phyloP scores from a whole-genome alignment of 2,113 vertebrate species.

The Holacanthus passer region DNA sequence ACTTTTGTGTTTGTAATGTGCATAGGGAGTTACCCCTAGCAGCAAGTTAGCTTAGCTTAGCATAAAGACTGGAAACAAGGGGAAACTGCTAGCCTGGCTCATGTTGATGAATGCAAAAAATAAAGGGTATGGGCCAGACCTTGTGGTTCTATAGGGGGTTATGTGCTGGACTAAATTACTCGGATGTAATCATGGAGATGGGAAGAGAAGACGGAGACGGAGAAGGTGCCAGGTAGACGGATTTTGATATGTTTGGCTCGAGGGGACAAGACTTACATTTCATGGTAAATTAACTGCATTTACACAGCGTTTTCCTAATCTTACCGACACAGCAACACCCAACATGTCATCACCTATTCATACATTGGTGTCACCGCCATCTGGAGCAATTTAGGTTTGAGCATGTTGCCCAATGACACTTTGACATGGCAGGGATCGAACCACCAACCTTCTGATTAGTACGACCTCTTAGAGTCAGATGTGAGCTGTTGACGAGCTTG shows the following conservation, averaged over 20 bases:
- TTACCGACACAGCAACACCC: too few relatives aligned
- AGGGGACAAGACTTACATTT: neutral
- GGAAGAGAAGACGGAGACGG: too few relatives aligned
- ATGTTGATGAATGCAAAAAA: too few relatives aligned
- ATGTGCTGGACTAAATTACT: neutral
- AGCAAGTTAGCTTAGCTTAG: slow-evolving; percentile 5
- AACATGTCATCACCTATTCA: too few relatives aligned
- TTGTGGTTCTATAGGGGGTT: neutral
- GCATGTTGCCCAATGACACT: too few relatives aligned
- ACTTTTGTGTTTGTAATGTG: neutral
- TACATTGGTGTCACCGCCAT: too few relatives aligned
- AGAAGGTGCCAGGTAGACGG: neutral
- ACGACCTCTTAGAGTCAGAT: neutral
- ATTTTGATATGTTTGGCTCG: neutral
- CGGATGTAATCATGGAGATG: too few relatives aligned
- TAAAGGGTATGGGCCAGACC: neutral
- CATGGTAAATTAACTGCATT: too few relatives aligned
- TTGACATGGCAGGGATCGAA: too few relatives aligned
- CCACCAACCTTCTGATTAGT: too few relatives aligned
- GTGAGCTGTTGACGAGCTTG: neutral
- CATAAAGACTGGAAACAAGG: neutral
- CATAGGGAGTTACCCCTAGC: neutral
- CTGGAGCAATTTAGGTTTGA: too few relatives aligned
- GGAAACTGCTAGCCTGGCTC: neutral
- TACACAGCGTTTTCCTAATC: too few relatives aligned